Evolutionary conservation across 2,888 invertebrate species (phyloP), one percentile per base, ranked within the genome.

Genomic region (Panzeria rudis): DNA sequence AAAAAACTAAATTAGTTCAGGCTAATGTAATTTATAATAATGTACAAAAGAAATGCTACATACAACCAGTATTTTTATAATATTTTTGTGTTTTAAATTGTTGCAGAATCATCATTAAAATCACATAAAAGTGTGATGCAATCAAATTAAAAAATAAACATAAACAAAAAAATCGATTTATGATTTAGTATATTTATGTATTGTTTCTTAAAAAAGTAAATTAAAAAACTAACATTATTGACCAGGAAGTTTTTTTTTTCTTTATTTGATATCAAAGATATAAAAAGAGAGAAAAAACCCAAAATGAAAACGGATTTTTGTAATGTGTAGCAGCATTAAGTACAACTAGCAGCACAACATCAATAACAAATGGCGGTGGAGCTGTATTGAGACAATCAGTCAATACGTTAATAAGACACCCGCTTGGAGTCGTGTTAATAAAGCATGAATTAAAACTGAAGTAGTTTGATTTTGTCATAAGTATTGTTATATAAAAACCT

Each of bases 351-450:
- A 44, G 54, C 54, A 11, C 4, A 44, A 20, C 47, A 66, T 20
- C 23, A 52, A 54, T 73, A 50, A n/a, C 25, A 56, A 56, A 56
- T 29, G 56, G 4, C n/a, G 56, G 15, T 32, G 20, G 50, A 17
- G 20, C 20, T 20, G 6, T 29, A 25, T 29, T 54, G 13, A 54
- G 25, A 9, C 68, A 77, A 23, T 23, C 56, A 62, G 25, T 64
- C 62, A 56, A 38, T 62, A 71, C 29, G 5, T 59, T 23, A 68
- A 79, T 56, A 64, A 71, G 64, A 79, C 80, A 73, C 66, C 66
- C 80, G 72, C 80, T 80, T 72, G 41, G 32, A 82, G 78, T 79
- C 85, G 78, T 82, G 82, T 82, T 85, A 82, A 85, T 82, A 82
- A 78, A 82, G 75, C 82, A 82, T 82, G 82, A 85, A 85, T 78